Base-by-base conservation (phyloP, 2,888 invertebrate genomes). In the Scaptomyza parva region DNA sequence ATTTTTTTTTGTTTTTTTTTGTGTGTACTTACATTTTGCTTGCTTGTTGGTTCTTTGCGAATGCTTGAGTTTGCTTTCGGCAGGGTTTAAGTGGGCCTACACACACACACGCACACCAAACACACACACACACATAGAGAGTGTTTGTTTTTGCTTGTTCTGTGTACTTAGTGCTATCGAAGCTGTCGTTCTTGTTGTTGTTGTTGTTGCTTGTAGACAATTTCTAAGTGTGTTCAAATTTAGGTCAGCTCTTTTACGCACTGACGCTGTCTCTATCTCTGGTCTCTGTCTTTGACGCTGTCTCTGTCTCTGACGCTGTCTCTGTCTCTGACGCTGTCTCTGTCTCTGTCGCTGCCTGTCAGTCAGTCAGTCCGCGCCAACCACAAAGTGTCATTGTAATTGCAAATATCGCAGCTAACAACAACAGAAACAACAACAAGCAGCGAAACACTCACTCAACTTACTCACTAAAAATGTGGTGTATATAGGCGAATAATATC, bases 371-470 rank as follows among this genome's bases (percentile, higher is more conserved):
- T 67, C 80, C 66, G 61, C 3, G 9, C 61, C 47, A 67, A 44
- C 62, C 74, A 81, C 68, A 74, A 76, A 82, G 80, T 87, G 89
- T 89, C 86, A 89, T 89, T 89, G 89, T 89, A 88, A 89, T 89
- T 87, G 89, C 89, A 89, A 87, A 89, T 89, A 88, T 86, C 89
- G 69, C 74, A 73, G 72, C 70, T 54, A 78, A 28, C 28, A 28
- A 7, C 24, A 28, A 8, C 26, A 26, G 26, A 18, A 22, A 12
- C 39, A 18, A 17, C 37, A 53, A 58, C 69, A 54, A 53, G 60
- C 69, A 54, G 62, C 69, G 60, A n/a, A n/a, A 50, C 66, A 66
- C 33, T 59, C 72, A 52, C 18, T 69, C 62, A 33, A 50, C 14
- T 33, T 65, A 41, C 12, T 41, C 45, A 40, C 30, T 26, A 47